Evolutionary conservation across 2,888 invertebrate genomes (phyloP), one percentile per base, ranked within the genome.

Genomic region (Synanthedon tipuliformis): DNA sequence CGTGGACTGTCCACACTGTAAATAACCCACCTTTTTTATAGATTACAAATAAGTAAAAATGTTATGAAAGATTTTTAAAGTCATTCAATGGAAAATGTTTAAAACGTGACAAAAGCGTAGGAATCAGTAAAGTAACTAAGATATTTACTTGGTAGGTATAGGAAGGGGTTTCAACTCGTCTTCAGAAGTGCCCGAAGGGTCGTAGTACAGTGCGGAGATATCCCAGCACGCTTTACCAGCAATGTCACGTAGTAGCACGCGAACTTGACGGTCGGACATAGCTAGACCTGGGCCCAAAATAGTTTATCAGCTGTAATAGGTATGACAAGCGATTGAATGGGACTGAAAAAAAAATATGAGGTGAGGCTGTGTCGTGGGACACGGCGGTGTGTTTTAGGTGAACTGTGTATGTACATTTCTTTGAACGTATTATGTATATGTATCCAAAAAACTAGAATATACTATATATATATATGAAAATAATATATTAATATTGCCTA

Each of bases 191-290:
- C 71, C 69, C 1, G 89, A 86, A 0, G 94, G 94, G 65, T 93
- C 92, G 71, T 93, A 92, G 79, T 95, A 95, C 0, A 98, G 88
- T 55, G 97, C 94, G 0, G 96, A 95, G 45, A 95, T 95, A 81
- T 98, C 98, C 98, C 98, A 98, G 66, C 96, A 95, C 51, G 95
- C 95, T 84, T 98, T 98, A 51, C 98, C 98, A 40, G 95, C 94
- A 53, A 97, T 89, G 82, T 98, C 97, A 8, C 98, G 90, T 56
- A 98, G 84, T 12, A 98, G 84, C 18, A 98, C 92, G 41, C 98
- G 90, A 53, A 95, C 95, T 89, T 94, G 94, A 51, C 93, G 93
- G 62, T 93, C 92, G 4, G 94, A 94, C 0, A 95, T 94, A 52
- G 92, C 90, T 41, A 96, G 79, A 11, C 94, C 95, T 65, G 91